phyloP scores from a whole-genome alignment of 2,113 vertebrate genomes.

The Mirza zaza region DNA sequence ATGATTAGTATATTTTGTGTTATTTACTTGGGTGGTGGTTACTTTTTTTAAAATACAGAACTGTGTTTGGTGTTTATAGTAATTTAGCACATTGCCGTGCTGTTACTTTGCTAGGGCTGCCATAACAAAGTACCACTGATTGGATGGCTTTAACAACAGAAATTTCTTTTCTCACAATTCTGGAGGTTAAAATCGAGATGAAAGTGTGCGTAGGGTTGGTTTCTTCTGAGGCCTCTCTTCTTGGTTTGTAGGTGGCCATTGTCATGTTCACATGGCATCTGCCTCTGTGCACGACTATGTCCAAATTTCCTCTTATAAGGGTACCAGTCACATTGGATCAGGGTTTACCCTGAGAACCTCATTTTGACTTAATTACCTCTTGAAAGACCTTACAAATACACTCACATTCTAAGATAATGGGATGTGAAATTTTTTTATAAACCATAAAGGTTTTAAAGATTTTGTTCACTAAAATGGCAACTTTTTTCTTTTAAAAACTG shows the following conservation, averaged over 20 bases:
- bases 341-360: neutral
- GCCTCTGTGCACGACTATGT: neutral
- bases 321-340: neutral
- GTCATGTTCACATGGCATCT: neutral
- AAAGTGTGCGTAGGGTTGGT: neutral
- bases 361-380: neutral
- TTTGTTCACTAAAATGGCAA: neutral
- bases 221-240: neutral
- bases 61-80: neutral
- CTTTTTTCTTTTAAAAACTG: neutral
- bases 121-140: neutral
- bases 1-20: neutral
- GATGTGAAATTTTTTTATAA: conserved; percentile 15
- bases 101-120: neutral
- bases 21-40: neutral
- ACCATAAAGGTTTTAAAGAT: conserved; percentile 44
- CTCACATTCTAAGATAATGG: neutral
- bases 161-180: neutral
- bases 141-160: neutral
- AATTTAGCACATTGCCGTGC: neutral
- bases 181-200: neutral
- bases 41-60: conserved; percentile 1
- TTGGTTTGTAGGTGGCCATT: neutral
- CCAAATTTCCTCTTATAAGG: neutral
- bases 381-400: neutral